phyloP scores from a whole-genome alignment of 2,888 invertebrate genomes.

The Chrysotoxum bicinctum region DNA sequence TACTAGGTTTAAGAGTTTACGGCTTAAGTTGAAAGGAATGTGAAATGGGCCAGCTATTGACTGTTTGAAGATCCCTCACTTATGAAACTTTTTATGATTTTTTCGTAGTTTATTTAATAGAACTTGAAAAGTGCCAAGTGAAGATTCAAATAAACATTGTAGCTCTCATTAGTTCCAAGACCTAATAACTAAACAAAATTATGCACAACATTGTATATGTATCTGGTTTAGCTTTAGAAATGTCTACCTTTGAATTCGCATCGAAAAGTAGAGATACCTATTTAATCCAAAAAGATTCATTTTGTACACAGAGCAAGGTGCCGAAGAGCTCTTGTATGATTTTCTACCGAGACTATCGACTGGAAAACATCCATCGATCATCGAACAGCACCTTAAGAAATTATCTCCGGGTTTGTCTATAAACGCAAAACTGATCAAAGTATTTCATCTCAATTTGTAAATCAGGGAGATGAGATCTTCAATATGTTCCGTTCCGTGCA shows the following conservation, averaged over 20 bases:
- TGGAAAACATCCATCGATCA: slow-evolving; percentile 60
- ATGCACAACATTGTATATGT: not conserved
- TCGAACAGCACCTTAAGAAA: slow-evolving; percentile 9
- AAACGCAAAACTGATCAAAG: slow-evolving; percentile 51
- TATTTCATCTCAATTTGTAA: slow-evolving; percentile 46
- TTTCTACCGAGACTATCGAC: slow-evolving; percentile 38
- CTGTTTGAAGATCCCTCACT: not conserved
- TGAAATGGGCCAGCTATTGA: not conserved
- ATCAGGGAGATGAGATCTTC: slow-evolving; percentile 33
- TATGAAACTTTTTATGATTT: too few species aligned
- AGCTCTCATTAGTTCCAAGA: too few species aligned
- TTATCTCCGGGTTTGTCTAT: slow-evolving; percentile 2
- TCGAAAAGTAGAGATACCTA: slow-evolving; percentile 22
- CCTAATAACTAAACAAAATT: not conserved
- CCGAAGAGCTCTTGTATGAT: slow-evolving; percentile 37
- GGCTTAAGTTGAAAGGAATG: not conserved
- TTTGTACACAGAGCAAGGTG: slow-evolving; percentile 22
- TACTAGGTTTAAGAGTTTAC: not conserved
- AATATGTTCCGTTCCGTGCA: not conserved
- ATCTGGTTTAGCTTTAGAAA: not conserved
- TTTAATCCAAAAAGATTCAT: slow-evolving; percentile 19
- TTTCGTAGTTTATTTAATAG: too few species aligned
- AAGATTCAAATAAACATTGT: too few species aligned
- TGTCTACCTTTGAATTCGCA: slow-evolving; percentile 1
- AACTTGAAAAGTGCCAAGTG: too few species aligned